Conservation (phyloP, 2,797 vertebrate genomes). For the Diplodus puntazzo region DNA sequence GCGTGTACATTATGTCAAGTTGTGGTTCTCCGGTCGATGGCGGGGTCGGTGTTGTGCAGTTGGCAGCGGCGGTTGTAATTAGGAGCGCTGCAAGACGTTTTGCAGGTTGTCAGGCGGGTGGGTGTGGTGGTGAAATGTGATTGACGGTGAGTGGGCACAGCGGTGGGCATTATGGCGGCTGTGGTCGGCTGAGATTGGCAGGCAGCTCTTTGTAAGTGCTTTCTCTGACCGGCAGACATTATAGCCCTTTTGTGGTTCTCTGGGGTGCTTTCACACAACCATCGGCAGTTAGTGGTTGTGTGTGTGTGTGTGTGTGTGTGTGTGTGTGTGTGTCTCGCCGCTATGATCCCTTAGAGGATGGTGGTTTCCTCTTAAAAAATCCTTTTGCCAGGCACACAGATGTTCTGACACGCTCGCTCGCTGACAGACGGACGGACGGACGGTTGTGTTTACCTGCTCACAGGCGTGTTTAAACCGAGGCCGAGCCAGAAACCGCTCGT, state of each 20-base stretch:
- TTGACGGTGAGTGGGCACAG: slow-evolving; percentile 73
- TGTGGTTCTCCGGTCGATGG: slow-evolving; percentile 33
- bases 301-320: background rate
- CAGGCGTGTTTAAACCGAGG: slow-evolving; percentile 57
- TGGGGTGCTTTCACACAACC: slow-evolving; percentile 57
- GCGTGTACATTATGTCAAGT: slow-evolving; percentile 18
- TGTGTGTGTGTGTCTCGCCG: slow-evolving; percentile 7
- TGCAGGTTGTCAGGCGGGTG: slow-evolving; percentile 67
- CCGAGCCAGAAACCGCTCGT: slow-evolving; percentile 26
- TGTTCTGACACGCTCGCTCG: slow-evolving; percentile 37
- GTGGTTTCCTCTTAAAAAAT: slow-evolving; percentile 46
- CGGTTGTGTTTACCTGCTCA: slow-evolving; percentile 56
- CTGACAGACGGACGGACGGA: slow-evolving; percentile 41
- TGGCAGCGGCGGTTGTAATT: slow-evolving; percentile 59
- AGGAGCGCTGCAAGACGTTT: slow-evolving; percentile 54
- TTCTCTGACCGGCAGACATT: slow-evolving; percentile 65
- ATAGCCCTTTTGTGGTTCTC: slow-evolving; percentile 63
- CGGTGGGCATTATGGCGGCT: slow-evolving; percentile 59
- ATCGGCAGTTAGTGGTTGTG: slow-evolving; percentile 32
- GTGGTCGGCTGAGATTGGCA: slow-evolving; percentile 73
- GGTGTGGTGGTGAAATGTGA: slow-evolving; percentile 60
- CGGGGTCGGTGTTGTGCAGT: slow-evolving; percentile 24
- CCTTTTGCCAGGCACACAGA: slow-evolving; percentile 40
- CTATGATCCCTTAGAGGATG: slow-evolving; percentile 44
- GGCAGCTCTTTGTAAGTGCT: slow-evolving; percentile 63